Evolutionary conservation across 1,140 invertebrate genomes (phyloP), one percentile per base, ranked within the genome.

Genomic region (Ridgeia piscesae): DNA sequence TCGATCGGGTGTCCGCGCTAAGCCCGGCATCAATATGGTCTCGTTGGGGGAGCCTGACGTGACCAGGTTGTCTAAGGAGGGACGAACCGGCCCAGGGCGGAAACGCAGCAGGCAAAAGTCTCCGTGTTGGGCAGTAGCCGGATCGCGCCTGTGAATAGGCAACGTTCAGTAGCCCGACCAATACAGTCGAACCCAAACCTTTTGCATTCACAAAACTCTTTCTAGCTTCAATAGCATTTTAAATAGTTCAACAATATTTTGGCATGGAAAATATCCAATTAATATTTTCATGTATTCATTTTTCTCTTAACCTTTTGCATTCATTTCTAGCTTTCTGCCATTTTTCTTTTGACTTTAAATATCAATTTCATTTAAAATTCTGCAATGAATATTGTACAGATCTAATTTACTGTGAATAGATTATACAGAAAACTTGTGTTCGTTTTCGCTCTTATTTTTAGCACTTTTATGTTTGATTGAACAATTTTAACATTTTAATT

Each of bases 71-170:
- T 94, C 95, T 97, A 97, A 99, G 97, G 98, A 98, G 98, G 97
- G 97, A 98, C 97, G 98, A 96, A 99, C 97, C 97, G 98, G 98
- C 98, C 98, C 98, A 99, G 98, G 97, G 97, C 97, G 98, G 98
- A 97, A 98, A 98, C 97, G 97, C 97, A 98, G 98, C 98, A 98
- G 98, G 98, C 98, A 98, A 98, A 98, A 98, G 98, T 98, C 97
- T 97, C 98, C 98, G 98, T 98, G 98, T 98, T 97, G 97, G 97
- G 97, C 98, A 98, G 98, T 98, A 98, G 98, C 98, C 98, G 98
- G 98, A 98, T 98, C 97, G 98, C 98, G 97, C 97, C 98, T 97
- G 98, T 98, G 98, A 99, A 98, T 98, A 97, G 97, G 97, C 96
- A 97, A 97, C 97, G 96, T 97, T 97, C 96, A 96, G 96, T 97